Evolutionary conservation across 2,113 vertebrate species (phyloP).

Genomic region (Petaurus breviceps): DNA sequence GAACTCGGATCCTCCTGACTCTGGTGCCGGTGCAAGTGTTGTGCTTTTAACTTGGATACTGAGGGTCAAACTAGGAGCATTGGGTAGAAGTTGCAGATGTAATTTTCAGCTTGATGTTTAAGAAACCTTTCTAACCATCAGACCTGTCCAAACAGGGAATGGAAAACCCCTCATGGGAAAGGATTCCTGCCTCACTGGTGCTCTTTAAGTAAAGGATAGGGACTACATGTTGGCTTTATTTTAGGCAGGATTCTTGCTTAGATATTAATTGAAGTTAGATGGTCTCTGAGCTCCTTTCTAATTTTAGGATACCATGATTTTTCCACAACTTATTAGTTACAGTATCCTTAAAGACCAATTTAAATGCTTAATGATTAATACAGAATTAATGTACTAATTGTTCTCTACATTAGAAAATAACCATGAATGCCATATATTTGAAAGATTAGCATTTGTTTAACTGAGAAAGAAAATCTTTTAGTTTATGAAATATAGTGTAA

Average conservation of each 20-base stretch:
- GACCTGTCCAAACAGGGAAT: background rate
- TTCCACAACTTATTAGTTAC: background rate
- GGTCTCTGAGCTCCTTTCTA: background rate
- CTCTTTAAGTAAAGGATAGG: too few species aligned
- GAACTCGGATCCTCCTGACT: too few species aligned
- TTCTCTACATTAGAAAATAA: background rate
- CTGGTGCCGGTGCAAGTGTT: too few species aligned
- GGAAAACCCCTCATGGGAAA: background rate
- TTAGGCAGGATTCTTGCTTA: background rate
- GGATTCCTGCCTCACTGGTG: background rate
- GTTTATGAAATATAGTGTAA: slow-evolving; percentile 19
- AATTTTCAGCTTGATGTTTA: background rate
- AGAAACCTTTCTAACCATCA: slow-evolving; percentile 16
- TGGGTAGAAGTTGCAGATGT: slow-evolving; percentile 17
- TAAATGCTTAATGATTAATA: background rate
- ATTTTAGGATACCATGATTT: background rate
- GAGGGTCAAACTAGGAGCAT: background rate
- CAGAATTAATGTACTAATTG: background rate
- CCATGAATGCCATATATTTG: background rate
- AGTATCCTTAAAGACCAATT: background rate
- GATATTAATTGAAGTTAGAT: background rate
- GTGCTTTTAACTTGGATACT: background rate
- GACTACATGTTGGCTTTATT: background rate
- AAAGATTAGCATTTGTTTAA: background rate
- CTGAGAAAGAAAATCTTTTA: background rate